Base-by-base conservation (phyloP, 2,888 invertebrate species). In the Lithophane ornitopus region DNA sequence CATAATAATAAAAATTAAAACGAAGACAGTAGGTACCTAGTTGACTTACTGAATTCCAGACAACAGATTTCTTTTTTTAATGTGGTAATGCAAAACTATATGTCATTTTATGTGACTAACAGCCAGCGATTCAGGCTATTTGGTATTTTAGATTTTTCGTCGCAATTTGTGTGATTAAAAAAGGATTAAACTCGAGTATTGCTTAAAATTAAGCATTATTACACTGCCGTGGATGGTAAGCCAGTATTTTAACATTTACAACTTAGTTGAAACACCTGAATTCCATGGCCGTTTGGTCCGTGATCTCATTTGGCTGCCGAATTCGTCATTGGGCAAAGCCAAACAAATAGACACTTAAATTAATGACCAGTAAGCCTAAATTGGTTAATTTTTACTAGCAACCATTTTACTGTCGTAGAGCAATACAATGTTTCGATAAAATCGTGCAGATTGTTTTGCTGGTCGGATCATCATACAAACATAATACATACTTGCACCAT, bases 251-350 rank as follows among this genome's bases (percentile, higher is more conserved):
- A 34, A 65, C 59, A 58, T 26, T 58, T 28, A 41, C 41, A 66
- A 70, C 41, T 74, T 49, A 14, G 3, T 34, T 62, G 26, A 34
- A 72, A 26, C 16, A 65, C 46, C 49, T 61, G 54, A 75, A 78
- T 76, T 79, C 67, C 65, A 61, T 68, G 52, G 71, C 79, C 81
- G 75, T 85, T 88, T 85, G 61, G 78, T 76, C 62, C 63, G 68
- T 89, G 89, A 90, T 88, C 89, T 87, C 90, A 89, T 84, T 85
- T 74, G 56, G 58, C 74, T 80, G 63, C 76, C 71, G 39, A 74
- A 78, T 81, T 87, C 76, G 89, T 86, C 85, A 87, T 82, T 82
- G 76, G 34, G 46, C 74, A 76, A 70, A 85, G 78, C 83, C 58
- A 77, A 78, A 72, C 68, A 67, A 54, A 70, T 70, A 67, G 11